Conservation (phyloP, 2,888 invertebrate genomes). For the Cistogaster globosa region DNA sequence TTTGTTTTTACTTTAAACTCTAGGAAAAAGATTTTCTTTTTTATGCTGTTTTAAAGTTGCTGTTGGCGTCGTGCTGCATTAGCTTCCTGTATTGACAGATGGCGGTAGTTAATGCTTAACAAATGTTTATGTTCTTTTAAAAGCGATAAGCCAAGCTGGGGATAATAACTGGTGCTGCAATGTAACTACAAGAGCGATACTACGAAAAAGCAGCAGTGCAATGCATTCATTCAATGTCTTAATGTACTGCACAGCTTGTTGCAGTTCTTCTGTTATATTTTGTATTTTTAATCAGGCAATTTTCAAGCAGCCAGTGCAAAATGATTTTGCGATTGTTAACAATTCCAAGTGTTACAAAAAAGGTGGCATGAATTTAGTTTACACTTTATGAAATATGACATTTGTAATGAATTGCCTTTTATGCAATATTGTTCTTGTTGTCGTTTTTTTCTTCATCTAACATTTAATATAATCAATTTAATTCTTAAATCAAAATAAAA, state of each 20-base stretch:
- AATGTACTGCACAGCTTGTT: conserved; percentile 20
- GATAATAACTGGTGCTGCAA: conserved; percentile 24
- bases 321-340: conserved; percentile 45
- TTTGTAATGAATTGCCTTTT: conserved; percentile 66
- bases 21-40: conserved; percentile 48
- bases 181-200: not conserved
- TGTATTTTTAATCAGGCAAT: conserved; percentile 29
- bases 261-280: conserved; percentile 35
- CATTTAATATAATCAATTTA: conserved; percentile 56
- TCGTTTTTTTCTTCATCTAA: not conserved
- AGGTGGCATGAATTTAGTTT: conserved; percentile 69
- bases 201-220: conserved; percentile 6
- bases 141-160: conserved; percentile 54
- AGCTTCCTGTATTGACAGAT: conserved; percentile 70
- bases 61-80: conserved; percentile 35
- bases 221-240: conserved; percentile 14
- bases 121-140: conserved; percentile 65
- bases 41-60: conserved; percentile 17
- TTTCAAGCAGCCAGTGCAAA: conserved; percentile 55
- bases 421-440: conserved; percentile 13
- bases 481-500: conserved; percentile 13
- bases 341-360: conserved; percentile 30
- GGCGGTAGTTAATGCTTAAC: conserved; percentile 70
- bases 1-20: conserved; percentile 24
- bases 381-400: conserved; percentile 72